phyloP scores from a whole-genome alignment of 2,113 vertebrate species.

The Podiceps cristatus region DNA sequence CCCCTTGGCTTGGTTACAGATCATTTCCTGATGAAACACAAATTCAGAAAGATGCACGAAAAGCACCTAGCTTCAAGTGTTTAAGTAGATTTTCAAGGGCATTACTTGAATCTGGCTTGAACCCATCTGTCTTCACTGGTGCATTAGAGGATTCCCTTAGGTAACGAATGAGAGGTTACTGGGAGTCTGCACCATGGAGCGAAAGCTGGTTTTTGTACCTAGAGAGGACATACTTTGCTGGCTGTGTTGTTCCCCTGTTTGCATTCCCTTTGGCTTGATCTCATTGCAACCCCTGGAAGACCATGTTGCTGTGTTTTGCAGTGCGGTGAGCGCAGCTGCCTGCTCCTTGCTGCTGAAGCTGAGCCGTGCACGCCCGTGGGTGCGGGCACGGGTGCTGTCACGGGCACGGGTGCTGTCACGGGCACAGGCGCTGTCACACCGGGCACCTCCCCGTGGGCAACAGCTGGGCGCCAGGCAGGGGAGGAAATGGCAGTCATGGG shows the following conservation, averaged over 20 bases:
- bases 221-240: background rate
- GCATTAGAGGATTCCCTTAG: background rate
- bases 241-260: background rate
- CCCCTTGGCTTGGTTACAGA: background rate
- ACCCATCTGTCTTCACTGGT: background rate
- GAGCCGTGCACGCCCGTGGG: accelerated
- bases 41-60: background rate
- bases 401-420: no score
- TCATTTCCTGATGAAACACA: background rate
- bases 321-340: background rate
- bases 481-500: background rate
- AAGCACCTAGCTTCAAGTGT: background rate
- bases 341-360: background rate
- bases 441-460: background rate
- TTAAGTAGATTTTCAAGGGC: background rate
- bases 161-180: background rate
- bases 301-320: background rate
- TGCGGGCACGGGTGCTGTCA: accelerated
- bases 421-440: accelerated
- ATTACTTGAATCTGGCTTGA: background rate
- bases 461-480: background rate
- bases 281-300: background rate
- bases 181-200: background rate
- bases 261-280: background rate
- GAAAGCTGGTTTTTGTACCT: background rate